A percentile compares a stretch with the other conserved stretches of the same genome.
phyloP scores from a whole-genome alignment of 2,113 vertebrate species.

The Psilopogon haemacephalus region DNA sequence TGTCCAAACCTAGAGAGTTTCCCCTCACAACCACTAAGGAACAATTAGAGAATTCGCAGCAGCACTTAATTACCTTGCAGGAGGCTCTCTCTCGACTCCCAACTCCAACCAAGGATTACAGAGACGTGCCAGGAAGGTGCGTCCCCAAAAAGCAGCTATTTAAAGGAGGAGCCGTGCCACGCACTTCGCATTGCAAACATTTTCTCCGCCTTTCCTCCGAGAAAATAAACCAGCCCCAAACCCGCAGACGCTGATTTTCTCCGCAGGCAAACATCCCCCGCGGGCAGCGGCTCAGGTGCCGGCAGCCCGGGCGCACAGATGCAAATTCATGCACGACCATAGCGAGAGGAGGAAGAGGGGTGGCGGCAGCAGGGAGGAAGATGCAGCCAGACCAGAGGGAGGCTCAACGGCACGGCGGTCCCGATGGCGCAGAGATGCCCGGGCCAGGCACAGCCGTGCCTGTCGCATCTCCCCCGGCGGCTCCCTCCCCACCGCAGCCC shows the following conservation, averaged over 20 bases:
- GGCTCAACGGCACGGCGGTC: not conserved
- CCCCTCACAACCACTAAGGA: not conserved
- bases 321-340: not conserved
- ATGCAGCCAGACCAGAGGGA: not conserved
- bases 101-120: not conserved
- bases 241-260: not conserved
- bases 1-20: not conserved
- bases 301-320: not conserved
- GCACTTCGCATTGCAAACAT: fast-evolving
- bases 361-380: not conserved
- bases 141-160: not conserved
- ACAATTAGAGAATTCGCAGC: fast-evolving
- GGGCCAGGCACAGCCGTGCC: not conserved
- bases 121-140: not conserved
- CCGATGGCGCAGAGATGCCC: not conserved
- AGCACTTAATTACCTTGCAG: not conserved
- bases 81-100: not conserved
- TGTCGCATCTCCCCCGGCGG: not conserved
- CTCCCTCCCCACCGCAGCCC: not conserved
- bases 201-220: not conserved
- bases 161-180: not conserved
- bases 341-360: not conserved
- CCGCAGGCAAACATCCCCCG: fast-evolving
- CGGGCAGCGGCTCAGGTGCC: not conserved
- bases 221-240: fast-evolving